Percentiles rank a stretch among this genome's conserved stretches.
phyloP scores from a whole-genome alignment of 2,797 vertebrate species.

The Scolopax bukidnonensis region DNA sequence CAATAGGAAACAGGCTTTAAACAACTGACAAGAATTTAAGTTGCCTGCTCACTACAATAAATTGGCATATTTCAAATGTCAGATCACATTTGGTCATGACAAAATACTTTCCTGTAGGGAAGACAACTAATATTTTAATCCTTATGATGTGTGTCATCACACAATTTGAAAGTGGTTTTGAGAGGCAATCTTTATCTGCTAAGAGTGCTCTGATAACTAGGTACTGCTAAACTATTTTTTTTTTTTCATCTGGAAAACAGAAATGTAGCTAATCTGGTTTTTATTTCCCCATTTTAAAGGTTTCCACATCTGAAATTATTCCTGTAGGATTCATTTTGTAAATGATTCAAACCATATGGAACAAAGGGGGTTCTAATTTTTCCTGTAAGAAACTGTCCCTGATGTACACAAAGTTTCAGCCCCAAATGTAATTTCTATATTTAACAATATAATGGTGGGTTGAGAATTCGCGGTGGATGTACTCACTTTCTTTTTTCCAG shows the following conservation, averaged over 20 bases:
- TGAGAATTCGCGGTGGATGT: neutral
- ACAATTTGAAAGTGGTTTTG: constrained; percentile 26
- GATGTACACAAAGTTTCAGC: constrained; percentile 5
- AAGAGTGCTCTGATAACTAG: neutral
- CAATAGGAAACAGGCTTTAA: neutral
- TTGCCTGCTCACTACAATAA: neutral
- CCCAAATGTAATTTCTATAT: constrained; percentile 31
- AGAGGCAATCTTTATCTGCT: neutral
- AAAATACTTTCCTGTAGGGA: constrained; percentile 35
- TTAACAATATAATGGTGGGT: neutral
- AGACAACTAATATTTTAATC: constrained; percentile 60
- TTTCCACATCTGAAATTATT: constrained; percentile 71
- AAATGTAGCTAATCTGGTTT: constrained; percentile 62
- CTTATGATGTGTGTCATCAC: constrained; percentile 45
- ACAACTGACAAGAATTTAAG: constrained; percentile 20
- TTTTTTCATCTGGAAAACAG: constrained; percentile 25
- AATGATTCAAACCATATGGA: constrained; percentile 69
- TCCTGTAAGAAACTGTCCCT: constrained; percentile 53
- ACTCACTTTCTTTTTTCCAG: neutral
- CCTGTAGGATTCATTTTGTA: constrained; percentile 64
- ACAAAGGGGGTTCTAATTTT: constrained; percentile 32
- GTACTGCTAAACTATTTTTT: neutral
- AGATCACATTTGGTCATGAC: constrained; percentile 20
- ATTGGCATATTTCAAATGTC: constrained; percentile 40
- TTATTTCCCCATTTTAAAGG: constrained; percentile 69